A percentile compares a stretch with the other conserved stretches of the same genome.
phyloP scores from a whole-genome alignment of 2,888 invertebrate genomes.

The Theristus sp. region DNA sequence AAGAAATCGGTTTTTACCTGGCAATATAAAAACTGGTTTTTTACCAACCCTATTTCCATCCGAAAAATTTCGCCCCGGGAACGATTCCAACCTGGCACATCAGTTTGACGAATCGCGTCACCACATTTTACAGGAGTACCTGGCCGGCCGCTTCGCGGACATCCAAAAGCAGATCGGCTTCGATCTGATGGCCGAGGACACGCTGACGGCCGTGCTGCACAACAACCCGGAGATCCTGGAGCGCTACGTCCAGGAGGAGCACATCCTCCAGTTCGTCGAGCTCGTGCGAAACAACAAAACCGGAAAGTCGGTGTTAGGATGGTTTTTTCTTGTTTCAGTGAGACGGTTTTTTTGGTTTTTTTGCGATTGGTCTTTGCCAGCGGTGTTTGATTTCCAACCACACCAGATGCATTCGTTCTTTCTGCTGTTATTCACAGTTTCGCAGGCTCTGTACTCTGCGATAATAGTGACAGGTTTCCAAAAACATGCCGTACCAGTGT shows the following conservation, averaged over 20 bases:
- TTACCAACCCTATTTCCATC: no score
- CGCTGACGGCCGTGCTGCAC: conserved; percentile 89
- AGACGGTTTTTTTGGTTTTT: no score
- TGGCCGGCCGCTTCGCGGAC: conserved; percentile 47
- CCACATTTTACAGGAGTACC: conserved; percentile 7
- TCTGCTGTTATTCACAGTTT: no score
- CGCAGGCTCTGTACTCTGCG: no score
- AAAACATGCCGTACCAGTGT: no score
- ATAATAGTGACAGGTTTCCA: no score
- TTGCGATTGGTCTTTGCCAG: background rate
- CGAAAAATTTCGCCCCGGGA: no score
- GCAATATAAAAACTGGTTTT: no score
- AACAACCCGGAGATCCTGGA: conserved; percentile 91
- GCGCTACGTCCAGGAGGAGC: conserved; percentile 90
- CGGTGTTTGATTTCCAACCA: background rate
- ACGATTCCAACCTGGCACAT: no score
- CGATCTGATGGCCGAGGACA: conserved; percentile 93
- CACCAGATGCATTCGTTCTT: no score
- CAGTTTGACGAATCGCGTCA: no score
- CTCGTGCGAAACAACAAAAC: conserved; percentile 49
- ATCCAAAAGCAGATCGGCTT: conserved; percentile 99
- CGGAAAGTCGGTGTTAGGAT: background rate
- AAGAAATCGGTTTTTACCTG: no score
- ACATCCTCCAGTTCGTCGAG: conserved; percentile 94
- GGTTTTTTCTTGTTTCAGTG: background rate